Percentiles rank a stretch among this genome's conserved stretches.
These are phyloP conservation scores for Oncorhynchus clarkii DNA, from an alignment of 2,113 vertebrate species.

Conservation along the genomic window DNA sequence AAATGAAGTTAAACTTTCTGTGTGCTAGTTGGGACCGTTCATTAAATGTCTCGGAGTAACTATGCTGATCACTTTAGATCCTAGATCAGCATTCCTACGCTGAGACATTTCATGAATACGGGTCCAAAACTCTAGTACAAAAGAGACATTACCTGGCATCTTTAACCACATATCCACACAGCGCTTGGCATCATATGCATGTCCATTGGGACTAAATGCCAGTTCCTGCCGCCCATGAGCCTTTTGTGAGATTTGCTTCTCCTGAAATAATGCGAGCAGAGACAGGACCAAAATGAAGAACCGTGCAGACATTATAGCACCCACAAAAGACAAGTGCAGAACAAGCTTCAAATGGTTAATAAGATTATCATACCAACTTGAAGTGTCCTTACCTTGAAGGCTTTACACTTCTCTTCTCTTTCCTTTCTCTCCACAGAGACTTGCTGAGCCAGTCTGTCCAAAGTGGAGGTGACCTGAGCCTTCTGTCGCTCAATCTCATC, in stretches of 20 bases:
- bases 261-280: slow-evolving; percentile 66
- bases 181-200: slow-evolving; percentile 82
- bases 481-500: slow-evolving; percentile 85
- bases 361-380: neutral
- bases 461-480: slow-evolving; percentile 82
- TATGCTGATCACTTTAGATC: too few relatives aligned
- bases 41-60: too few relatives aligned
- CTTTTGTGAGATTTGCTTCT: slow-evolving; percentile 84
- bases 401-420: slow-evolving; percentile 88
- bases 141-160: slow-evolving; percentile 84
- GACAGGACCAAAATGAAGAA: neutral
- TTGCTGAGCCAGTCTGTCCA: slow-evolving; percentile 87
- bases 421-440: slow-evolving; percentile 88
- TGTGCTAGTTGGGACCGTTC: neutral
- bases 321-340: neutral
- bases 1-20: too few relatives aligned
- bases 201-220: slow-evolving; percentile 78
- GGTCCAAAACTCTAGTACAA: too few relatives aligned
- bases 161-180: slow-evolving; percentile 95
- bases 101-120: too few relatives aligned
- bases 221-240: slow-evolving; percentile 86
- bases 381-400: slow-evolving; percentile 82
- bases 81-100: too few relatives aligned
- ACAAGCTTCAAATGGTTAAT: neutral
- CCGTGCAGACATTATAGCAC: neutral